These are phyloP conservation scores for Sebastes nivosus DNA, from an alignment of 2,797 vertebrate genomes.

Conservation along the genomic window DNA sequence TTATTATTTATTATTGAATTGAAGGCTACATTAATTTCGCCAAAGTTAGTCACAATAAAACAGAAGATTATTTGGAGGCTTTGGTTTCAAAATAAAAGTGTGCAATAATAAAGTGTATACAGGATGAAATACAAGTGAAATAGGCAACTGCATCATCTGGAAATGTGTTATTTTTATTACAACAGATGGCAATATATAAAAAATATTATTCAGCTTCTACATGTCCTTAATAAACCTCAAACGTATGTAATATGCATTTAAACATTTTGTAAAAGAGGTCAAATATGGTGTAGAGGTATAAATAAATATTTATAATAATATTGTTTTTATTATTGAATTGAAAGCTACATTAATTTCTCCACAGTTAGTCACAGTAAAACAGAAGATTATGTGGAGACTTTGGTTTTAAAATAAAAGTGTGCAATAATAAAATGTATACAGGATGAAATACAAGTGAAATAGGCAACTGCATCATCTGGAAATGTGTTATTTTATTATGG, in stretches of 20 bases:
- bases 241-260: background rate
- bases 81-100: constrained; percentile 37
- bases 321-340: background rate
- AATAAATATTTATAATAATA: too few species aligned
- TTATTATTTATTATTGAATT: background rate
- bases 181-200: too few species aligned
- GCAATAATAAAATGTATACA: too few species aligned
- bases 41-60: background rate
- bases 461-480: background rate
- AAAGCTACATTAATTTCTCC: background rate
- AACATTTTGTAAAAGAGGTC: too few species aligned
- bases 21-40: background rate
- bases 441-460: background rate
- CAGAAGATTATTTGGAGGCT: background rate
- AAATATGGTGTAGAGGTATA: background rate
- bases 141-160: background rate
- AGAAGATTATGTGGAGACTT: background rate
- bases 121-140: background rate
- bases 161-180: background rate
- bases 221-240: background rate
- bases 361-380: background rate
- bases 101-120: too few species aligned
- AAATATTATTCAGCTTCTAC: background rate
- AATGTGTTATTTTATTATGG: accelerated
- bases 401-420: constrained; percentile 37